Conservation (phyloP, 2,888 invertebrate species). For the Nomada goodeniana region DNA sequence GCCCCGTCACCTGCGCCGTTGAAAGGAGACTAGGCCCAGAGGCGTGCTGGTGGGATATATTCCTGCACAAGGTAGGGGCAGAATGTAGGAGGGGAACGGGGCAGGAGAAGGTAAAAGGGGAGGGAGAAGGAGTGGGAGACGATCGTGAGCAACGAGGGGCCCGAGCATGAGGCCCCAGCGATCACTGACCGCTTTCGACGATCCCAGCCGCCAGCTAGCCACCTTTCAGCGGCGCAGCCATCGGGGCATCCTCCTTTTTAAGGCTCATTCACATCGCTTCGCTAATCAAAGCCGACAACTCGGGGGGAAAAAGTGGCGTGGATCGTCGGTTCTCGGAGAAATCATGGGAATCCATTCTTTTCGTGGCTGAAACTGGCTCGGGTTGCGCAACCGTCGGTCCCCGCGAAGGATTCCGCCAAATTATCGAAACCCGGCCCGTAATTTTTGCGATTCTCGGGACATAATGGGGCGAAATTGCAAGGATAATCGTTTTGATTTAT, state of each 20-base stretch:
- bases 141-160: constrained; percentile 73
- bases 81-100: constrained; percentile 13
- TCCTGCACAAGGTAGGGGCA: constrained; percentile 32
- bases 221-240: constrained; percentile 76
- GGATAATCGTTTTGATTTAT: no score
- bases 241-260: constrained; percentile 72
- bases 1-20: constrained; percentile 75
- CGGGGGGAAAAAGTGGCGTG: constrained; percentile 53
- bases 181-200: constrained; percentile 78
- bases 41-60: constrained; percentile 41
- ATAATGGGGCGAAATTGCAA: no score
- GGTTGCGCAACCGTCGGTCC: constrained; percentile 37
- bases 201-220: constrained; percentile 73
- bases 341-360: constrained; percentile 65
- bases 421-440: not conserved
- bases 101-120: constrained; percentile 21
- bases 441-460: not conserved
- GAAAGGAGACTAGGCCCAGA: constrained; percentile 73
- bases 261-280: constrained; percentile 73
- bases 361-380: constrained; percentile 24
- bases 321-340: constrained; percentile 61
- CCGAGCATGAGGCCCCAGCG: constrained; percentile 73
- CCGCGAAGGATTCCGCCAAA: constrained; percentile 21
- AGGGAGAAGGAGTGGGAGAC: constrained; percentile 35
- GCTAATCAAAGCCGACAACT: constrained; percentile 70